A percentile compares a stretch with the other conserved stretches of the same genome.
Evolutionary conservation across 1,140 invertebrate species (phyloP).

Genomic region (Pararge aegeria): DNA sequence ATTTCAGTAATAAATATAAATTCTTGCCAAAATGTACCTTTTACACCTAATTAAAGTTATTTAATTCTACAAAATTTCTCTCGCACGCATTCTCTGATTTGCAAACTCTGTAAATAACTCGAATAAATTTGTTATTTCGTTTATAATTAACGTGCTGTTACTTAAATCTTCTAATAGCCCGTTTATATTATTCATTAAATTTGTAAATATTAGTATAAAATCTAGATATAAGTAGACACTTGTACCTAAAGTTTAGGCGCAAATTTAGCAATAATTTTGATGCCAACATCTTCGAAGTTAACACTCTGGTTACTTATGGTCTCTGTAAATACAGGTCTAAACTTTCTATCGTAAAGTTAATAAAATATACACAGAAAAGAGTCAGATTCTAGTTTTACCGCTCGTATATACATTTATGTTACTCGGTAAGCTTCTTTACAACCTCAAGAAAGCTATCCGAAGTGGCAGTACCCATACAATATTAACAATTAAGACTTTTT

Average conservation of each 20-base stretch:
- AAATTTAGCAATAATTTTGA: constrained; percentile 75
- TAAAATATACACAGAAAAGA: constrained; percentile 28
- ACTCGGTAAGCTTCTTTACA: no score
- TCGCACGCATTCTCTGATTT: constrained; percentile 70
- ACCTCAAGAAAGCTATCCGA: no score
- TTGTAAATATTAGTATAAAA: constrained; percentile 74
- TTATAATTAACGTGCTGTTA: constrained; percentile 69
- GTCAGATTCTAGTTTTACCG: constrained; percentile 12
- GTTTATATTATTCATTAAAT: constrained; percentile 65
- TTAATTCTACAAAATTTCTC: constrained; percentile 45
- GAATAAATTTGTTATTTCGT: constrained; percentile 77
- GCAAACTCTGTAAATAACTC: constrained; percentile 75
- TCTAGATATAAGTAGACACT: constrained; percentile 71
- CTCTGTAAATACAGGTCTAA: constrained; percentile 62
- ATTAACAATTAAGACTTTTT: no score
- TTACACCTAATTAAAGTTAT: constrained; percentile 35
- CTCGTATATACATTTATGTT: neutral
- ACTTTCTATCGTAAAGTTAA: constrained; percentile 24
- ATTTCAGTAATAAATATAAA: constrained; percentile 11
- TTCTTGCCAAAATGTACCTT: constrained; percentile 59
- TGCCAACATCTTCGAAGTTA: constrained; percentile 70
- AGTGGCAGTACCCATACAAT: no score
- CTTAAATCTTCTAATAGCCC: constrained; percentile 51
- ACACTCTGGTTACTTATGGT: constrained; percentile 57
- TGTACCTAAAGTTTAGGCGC: constrained; percentile 71